phyloP scores from a whole-genome alignment of 2,797 vertebrate species.

The Chiloscyllium punctatum region DNA sequence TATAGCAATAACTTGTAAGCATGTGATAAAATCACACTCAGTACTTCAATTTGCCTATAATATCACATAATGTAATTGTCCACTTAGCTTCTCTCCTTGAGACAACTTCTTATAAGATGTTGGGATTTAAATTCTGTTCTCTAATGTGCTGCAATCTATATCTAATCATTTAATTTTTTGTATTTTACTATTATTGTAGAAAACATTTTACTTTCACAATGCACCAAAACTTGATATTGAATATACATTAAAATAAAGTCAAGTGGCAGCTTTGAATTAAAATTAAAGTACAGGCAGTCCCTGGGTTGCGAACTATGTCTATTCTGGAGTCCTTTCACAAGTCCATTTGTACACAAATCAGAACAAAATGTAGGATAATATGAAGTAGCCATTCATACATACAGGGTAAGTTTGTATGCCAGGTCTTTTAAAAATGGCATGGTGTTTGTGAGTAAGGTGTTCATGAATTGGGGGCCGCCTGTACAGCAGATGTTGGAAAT shows the following conservation, averaged over 20 bases:
- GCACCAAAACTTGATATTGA: neutral
- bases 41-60: neutral
- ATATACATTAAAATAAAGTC: neutral
- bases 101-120: neutral
- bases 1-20: neutral
- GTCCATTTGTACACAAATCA: too few relatives aligned
- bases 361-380: too few relatives aligned
- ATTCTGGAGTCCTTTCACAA: too few relatives aligned
- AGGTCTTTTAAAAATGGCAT: too few relatives aligned
- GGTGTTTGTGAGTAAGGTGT: too few relatives aligned
- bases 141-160: neutral
- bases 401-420: too few relatives aligned
- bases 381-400: too few relatives aligned
- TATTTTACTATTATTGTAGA: neutral
- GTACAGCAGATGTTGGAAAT: too few relatives aligned
- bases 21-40: neutral
- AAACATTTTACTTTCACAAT: neutral
- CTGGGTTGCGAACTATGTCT: too few relatives aligned
- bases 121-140: neutral
- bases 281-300: too few relatives aligned
- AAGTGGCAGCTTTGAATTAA: neutral
- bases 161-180: neutral
- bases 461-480: too few relatives aligned
- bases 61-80: neutral
- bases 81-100: neutral